phyloP scores from a whole-genome alignment of 2,888 invertebrate genomes.

The Tineola bisselliella region DNA sequence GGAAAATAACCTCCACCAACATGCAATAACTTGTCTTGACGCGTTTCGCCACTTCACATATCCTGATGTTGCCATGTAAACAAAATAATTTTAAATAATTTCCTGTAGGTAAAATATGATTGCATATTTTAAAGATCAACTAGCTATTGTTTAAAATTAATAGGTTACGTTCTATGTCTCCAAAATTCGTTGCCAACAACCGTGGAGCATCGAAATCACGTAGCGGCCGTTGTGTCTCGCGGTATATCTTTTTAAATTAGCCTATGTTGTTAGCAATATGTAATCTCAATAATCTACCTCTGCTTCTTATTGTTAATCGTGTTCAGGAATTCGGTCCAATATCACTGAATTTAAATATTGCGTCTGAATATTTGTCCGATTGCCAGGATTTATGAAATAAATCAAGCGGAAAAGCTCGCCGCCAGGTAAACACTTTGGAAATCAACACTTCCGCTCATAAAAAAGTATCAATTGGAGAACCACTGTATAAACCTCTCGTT shows the following conservation, averaged over 20 bases:
- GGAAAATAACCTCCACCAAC: no score
- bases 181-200: constrained; percentile 1
- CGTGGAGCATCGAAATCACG: neutral
- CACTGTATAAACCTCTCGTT: neutral
- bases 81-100: no score
- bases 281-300: neutral
- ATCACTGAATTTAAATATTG: neutral
- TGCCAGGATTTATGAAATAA: neutral
- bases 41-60: no score
- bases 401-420: neutral
- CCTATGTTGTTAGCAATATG: neutral
- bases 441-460: constrained; percentile 12
- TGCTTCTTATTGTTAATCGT: neutral
- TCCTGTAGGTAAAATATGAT: no score
- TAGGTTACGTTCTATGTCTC: neutral
- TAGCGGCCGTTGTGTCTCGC: constrained; percentile 3
- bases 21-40: no score
- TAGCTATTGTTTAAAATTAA: no score
- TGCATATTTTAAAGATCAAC: no score
- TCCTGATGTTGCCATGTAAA: no score
- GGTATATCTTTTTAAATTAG: constrained; percentile 8
- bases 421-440: constrained; percentile 11
- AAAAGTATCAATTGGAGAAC: neutral
- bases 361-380: neutral
- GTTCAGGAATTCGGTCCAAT: neutral